A percentile compares a stretch with the other conserved stretches of the same genome.
Conservation (phyloP, 2,888 invertebrate species). For the Nymphalis polychloros region DNA sequence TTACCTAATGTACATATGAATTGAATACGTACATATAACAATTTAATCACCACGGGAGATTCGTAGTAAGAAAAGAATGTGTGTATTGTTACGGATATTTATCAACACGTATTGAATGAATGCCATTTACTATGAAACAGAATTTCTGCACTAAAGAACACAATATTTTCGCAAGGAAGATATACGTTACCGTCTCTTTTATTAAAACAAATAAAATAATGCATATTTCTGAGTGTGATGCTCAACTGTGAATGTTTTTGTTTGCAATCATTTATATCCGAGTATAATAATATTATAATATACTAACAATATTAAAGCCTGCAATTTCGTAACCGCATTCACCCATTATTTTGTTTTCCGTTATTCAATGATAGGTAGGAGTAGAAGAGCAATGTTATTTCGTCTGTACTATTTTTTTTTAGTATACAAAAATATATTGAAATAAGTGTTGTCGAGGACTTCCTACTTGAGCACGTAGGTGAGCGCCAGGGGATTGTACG, state of each 20-base stretch:
- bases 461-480: conserved; percentile 63
- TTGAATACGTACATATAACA: neutral
- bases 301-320: neutral
- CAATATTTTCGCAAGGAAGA: neutral
- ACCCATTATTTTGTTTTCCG: conserved; percentile 14
- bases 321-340: conserved; percentile 1
- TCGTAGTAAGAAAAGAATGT: conserved; percentile 53
- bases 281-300: neutral
- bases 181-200: neutral
- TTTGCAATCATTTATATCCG: neutral
- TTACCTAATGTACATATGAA: no score
- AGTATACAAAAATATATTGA: conserved; percentile 28
- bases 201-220: conserved; percentile 2
- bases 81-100: conserved; percentile 61
- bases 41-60: conserved; percentile 14
- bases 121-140: conserved; percentile 45
- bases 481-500: conserved; percentile 55
- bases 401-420: conserved; percentile 26
- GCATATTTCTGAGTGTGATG: neutral
- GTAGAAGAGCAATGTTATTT: conserved; percentile 16
- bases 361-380: conserved; percentile 18
- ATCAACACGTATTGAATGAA: conserved; percentile 62
- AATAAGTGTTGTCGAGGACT: conserved; percentile 55
- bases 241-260: neutral
- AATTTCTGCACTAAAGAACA: neutral